Conservation (phyloP, 2,797 vertebrate species). For the Sternotherus odoratus region DNA sequence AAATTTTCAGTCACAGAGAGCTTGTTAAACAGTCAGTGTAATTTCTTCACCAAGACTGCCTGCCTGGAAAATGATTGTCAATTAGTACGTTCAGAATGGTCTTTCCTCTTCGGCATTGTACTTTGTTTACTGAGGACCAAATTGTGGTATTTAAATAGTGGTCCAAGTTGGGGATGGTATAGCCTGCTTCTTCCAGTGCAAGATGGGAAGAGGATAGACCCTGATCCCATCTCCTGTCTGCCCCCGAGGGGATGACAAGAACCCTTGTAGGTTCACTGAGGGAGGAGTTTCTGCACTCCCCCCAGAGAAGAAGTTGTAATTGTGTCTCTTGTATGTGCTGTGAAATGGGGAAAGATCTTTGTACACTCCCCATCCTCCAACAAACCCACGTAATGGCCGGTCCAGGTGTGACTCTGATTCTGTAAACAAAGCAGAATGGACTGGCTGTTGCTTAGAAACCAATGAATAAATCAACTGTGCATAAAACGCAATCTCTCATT, state of each 20-base stretch:
- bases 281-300: fast-evolving
- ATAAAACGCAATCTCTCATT: background rate
- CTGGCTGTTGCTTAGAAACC: background rate
- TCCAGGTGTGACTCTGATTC: conserved; percentile 42
- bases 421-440: background rate
- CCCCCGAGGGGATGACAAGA: background rate
- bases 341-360: background rate
- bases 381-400: background rate
- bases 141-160: background rate
- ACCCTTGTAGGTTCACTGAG: background rate
- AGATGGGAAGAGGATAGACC: background rate
- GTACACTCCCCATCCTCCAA: background rate
- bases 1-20: background rate
- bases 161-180: background rate
- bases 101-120: background rate
- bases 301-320: background rate
- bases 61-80: conserved; percentile 17
- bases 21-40: conserved; percentile 31
- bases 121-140: background rate
- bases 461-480: background rate
- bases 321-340: background rate
- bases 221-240: background rate
- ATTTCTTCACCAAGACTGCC: conserved; percentile 25
- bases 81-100: background rate
- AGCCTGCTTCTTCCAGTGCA: background rate